Conservation (phyloP, 2,888 invertebrate species). For the Lasioglossum oenotherae region DNA sequence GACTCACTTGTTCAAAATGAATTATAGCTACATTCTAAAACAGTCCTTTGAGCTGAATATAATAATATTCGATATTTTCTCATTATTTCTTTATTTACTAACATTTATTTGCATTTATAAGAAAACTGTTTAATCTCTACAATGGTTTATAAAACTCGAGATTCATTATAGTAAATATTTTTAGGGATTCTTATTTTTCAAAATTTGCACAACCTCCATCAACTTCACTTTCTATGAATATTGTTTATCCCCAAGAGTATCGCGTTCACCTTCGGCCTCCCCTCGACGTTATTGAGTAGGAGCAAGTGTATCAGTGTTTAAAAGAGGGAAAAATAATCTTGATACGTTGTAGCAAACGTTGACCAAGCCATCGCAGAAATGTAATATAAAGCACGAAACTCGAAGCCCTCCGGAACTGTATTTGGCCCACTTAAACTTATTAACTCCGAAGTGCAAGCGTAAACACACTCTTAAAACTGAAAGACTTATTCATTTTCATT, state of each 20-base stretch:
- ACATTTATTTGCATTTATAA: too few relatives aligned
- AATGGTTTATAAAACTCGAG: background rate
- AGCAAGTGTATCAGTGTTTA: background rate
- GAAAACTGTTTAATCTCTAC: too few relatives aligned
- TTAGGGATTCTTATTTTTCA: background rate
- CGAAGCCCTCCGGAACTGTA: background rate
- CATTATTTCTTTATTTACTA: too few relatives aligned
- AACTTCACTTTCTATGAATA: background rate
- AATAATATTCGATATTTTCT: too few relatives aligned
- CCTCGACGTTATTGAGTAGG: background rate
- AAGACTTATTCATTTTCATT: background rate
- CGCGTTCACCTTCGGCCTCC: background rate
- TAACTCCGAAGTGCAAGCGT: background rate
- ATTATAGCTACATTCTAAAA: too few relatives aligned
- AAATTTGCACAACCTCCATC: background rate
- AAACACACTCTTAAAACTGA: background rate
- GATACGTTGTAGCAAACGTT: background rate
- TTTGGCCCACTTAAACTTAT: constrained; percentile 5
- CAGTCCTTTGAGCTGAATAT: too few relatives aligned
- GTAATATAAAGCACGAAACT: background rate
- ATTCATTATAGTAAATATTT: background rate
- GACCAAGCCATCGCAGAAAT: background rate
- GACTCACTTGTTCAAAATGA: too few relatives aligned
- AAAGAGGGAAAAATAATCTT: background rate
- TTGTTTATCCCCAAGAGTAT: background rate